Evolutionary conservation across 2,113 vertebrate species (phyloP).

Genomic region (Hippocampus mohnikei): DNA sequence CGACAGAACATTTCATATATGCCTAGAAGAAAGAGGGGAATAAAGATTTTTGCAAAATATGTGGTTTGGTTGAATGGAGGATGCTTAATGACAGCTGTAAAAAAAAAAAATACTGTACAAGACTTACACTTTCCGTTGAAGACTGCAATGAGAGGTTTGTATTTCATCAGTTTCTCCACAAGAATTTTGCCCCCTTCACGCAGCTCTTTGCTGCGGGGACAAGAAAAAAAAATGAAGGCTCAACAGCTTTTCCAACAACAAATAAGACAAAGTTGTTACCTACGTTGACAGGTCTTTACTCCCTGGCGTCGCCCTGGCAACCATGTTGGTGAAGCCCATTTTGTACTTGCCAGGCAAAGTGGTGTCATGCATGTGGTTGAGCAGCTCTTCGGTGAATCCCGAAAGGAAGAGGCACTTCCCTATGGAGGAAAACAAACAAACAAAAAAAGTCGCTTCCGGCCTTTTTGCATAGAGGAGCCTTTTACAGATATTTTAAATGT

Average conservation of each 20-base stretch:
- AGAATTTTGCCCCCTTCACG: conserved; percentile 96
- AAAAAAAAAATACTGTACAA: not conserved
- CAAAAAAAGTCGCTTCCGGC: not conserved
- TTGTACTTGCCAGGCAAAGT: conserved; percentile 88
- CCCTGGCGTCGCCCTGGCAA: conserved; percentile 91
- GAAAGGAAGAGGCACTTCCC: conserved; percentile 98
- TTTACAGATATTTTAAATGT: too few species aligned
- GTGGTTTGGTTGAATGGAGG: too few species aligned
- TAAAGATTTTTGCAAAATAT: not conserved
- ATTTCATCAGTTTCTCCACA: conserved; percentile 92
- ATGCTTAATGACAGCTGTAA: too few species aligned
- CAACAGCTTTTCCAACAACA: not conserved
- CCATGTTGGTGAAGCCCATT: conserved; percentile 99
- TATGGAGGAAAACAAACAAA: conserved; percentile 50
- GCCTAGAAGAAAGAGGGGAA: conserved; percentile 63
- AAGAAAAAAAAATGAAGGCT: conserved; percentile 4
- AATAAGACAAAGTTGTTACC: not conserved
- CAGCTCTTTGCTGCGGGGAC: conserved; percentile 85
- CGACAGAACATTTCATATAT: conserved; percentile 99
- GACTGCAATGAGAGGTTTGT: conserved; percentile 90
- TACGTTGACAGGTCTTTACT: conserved; percentile 97
- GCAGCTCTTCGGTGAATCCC: conserved; percentile 87
- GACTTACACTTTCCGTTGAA: conserved; percentile 99
- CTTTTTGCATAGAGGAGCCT: too few species aligned
- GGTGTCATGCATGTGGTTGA: conserved; percentile 89